Percentiles rank a stretch among this genome's conserved stretches.
Conservation (phyloP, 1,140 invertebrate genomes). For the Sesamia nonagrioides region DNA sequence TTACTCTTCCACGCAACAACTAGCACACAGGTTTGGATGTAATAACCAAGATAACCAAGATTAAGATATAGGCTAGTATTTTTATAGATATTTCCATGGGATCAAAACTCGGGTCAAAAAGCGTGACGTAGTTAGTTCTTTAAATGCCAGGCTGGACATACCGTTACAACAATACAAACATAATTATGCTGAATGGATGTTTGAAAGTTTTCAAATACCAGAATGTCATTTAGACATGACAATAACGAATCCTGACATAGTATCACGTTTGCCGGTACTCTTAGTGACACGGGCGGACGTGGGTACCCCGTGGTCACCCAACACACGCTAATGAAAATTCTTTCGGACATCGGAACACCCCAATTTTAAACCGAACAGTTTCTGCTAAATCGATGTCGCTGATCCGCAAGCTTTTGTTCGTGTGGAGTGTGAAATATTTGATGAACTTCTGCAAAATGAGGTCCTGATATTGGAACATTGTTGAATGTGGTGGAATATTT, state of each 20-base stretch:
- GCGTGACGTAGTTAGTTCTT: too few relatives aligned
- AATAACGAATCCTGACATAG: constrained; percentile 36
- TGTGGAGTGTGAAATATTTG: constrained; percentile 33
- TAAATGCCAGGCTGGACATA: too few relatives aligned
- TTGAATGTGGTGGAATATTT: not conserved
- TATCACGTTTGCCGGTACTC: constrained; percentile 15
- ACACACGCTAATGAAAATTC: constrained; percentile 66
- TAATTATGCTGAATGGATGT: not conserved
- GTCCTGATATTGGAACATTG: not conserved
- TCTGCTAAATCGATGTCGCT: constrained; percentile 40
- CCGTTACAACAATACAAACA: too few relatives aligned
- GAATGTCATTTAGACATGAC: constrained; percentile 40
- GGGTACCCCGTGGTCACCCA: constrained; percentile 53
- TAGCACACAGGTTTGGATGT: too few relatives aligned
- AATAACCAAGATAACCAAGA: too few relatives aligned
- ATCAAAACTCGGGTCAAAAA: too few relatives aligned
- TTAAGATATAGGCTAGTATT: too few relatives aligned
- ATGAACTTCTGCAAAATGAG: constrained; percentile 30
- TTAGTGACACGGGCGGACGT: constrained; percentile 55
- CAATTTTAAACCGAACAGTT: constrained; percentile 31
- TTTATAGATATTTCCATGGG: too few relatives aligned
- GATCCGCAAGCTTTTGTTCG: not conserved
- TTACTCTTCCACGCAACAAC: too few relatives aligned
- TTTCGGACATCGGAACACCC: constrained; percentile 55
- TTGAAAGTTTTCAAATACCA: constrained; percentile 14